Evolutionary conservation across 1,140 invertebrate species (phyloP).

Genomic region (Platyura marginata): DNA sequence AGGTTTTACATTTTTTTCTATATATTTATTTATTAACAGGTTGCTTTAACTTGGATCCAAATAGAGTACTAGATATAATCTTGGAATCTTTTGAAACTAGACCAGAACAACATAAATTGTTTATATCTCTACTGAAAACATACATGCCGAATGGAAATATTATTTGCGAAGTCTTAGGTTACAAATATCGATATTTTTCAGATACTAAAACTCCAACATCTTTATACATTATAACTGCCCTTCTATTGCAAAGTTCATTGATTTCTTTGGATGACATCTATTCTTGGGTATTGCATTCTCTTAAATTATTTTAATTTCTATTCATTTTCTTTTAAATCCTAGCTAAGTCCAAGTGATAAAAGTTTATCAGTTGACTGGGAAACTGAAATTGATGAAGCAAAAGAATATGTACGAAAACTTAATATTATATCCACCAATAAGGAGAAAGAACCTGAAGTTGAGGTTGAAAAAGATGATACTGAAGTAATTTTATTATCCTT

Average conservation of each 20-base stretch:
- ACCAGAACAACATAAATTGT: constrained; percentile 52
- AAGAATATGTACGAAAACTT: constrained; percentile 71
- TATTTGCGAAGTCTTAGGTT: constrained; percentile 84
- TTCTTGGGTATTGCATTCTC: constrained; percentile 51
- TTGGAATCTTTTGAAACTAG: constrained; percentile 91
- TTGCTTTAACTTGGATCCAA: constrained; percentile 97
- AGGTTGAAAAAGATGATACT: constrained; percentile 49
- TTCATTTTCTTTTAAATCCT: constrained; percentile 12
- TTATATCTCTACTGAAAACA: constrained; percentile 63
- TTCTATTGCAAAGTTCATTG: constrained; percentile 74
- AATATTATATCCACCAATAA: constrained; percentile 72
- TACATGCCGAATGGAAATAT: constrained; percentile 75
- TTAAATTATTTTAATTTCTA: background rate
- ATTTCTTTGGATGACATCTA: constrained; percentile 79
- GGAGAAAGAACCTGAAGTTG: constrained; percentile 50
- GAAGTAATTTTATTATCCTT: constrained; percentile 27
- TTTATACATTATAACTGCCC: constrained; percentile 73
- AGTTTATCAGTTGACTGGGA: constrained; percentile 66
- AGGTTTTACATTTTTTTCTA: background rate
- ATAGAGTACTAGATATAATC: constrained; percentile 90
- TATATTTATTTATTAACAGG: constrained; percentile 37
- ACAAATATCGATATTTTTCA: constrained; percentile 73
- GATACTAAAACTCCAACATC: constrained; percentile 55
- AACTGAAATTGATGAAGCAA: constrained; percentile 63
- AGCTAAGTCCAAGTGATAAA: constrained; percentile 70